These are phyloP conservation scores for Nestor notabilis DNA, from an alignment of 2,113 vertebrate species.

Conservation along the genomic window DNA sequence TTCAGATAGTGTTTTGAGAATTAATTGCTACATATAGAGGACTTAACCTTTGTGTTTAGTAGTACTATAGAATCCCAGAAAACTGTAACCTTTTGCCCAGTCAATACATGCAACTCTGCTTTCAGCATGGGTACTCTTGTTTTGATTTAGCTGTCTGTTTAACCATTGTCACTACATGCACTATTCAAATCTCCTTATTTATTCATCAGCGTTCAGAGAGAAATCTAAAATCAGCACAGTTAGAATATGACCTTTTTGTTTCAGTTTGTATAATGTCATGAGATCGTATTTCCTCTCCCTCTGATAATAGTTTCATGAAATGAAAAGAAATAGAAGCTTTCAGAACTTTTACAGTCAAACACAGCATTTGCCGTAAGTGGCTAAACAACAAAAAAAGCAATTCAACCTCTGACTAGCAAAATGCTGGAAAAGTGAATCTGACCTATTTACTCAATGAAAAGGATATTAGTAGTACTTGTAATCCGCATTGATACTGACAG, in stretches of 20 bases:
- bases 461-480: background rate
- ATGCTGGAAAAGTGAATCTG: background rate
- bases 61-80: background rate
- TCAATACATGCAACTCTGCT: background rate
- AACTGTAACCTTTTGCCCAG: background rate
- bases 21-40: background rate
- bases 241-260: slow-evolving; percentile 10
- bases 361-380: background rate
- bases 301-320: background rate
- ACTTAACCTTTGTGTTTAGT: background rate
- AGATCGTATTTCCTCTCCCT: background rate
- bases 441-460: slow-evolving; percentile 4
- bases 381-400: background rate
- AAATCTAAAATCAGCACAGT: background rate
- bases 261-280: background rate
- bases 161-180: background rate
- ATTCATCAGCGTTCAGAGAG: slow-evolving; percentile 12
- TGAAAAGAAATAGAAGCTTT: slow-evolving; percentile 38
- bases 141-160: background rate
- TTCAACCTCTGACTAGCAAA: background rate
- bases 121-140: background rate
- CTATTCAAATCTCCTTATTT: background rate
- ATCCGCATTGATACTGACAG: background rate
- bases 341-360: background rate
- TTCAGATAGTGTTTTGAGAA: background rate